Evolutionary conservation across 2,113 vertebrate genomes (phyloP), one percentile per base, ranked within the genome.

Genomic region (Ceratotherium simum): DNA sequence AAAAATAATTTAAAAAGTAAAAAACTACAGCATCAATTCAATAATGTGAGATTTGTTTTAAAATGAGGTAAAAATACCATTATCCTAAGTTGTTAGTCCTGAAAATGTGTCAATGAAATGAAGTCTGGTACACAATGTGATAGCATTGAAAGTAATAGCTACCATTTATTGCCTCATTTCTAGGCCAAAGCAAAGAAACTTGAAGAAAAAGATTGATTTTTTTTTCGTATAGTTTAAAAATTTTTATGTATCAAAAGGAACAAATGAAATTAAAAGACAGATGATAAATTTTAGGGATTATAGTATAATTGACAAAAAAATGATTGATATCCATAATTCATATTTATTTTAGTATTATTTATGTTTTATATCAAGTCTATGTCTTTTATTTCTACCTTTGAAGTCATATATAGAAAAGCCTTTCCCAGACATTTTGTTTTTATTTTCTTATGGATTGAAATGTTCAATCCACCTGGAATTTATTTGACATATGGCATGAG

Each of bases 211-310:
- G 16, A 31, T 75, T 86, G 9, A 16, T n/a, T n/a, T 56, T 76
- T 93, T 96, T 75, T 64, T 78, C 31, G 76, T 87, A 33, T 6
- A 90, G 14, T 93, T 88, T 88, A 60, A 18, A 79, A 42, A 11
- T 6, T 27, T 87, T 62, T 73, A 1, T 81, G 13, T 73, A 39
- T 95, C 87, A 82, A 54, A 95, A 67, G 42, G 56, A 33, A 42
- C 33, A 94, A 94, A 58, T 87, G 25, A 60, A 78, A 92, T 91
- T 92, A 84, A 72, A 88, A 95, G 58, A 67, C 48, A 85, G 39
- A 46, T 75, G 69, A 64, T 70, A 62, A 91, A 73, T 82, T 60
- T 51, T 88, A 60, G 29, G 82, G 31, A 85, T 78, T 46, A 51
- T 69, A 82, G 18, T 56, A 83, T 64, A 54, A 95, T 58, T 27